Conservation (phyloP, 2,888 invertebrate genomes). For the Platycheirus albimanus region DNA sequence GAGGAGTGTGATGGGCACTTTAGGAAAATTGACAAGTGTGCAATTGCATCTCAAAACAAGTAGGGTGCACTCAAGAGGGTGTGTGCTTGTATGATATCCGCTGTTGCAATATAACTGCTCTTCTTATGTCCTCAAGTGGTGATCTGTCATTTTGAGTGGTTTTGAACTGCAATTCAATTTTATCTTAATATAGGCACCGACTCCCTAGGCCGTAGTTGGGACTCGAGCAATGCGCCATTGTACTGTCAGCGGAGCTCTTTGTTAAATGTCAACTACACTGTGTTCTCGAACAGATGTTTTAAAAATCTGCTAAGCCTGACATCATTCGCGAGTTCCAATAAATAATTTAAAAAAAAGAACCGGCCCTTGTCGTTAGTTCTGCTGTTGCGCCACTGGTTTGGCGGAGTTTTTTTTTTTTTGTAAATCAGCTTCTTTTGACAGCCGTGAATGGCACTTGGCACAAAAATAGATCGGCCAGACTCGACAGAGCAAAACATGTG, state of each 20-base stretch:
- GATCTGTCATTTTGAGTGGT: constrained; percentile 66
- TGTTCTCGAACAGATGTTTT: constrained; percentile 55
- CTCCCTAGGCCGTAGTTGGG: neutral
- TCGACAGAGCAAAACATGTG: constrained; percentile 52
- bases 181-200: constrained; percentile 28
- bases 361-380: neutral
- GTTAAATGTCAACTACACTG: constrained; percentile 41
- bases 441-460: constrained; percentile 36
- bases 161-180: constrained; percentile 61
- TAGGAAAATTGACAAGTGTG: constrained; percentile 1
- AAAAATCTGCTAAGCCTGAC: constrained; percentile 12
- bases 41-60: constrained; percentile 3
- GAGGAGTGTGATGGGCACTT: constrained; percentile 56
- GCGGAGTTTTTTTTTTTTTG: neutral
- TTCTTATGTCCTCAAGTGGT: constrained; percentile 48
- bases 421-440: constrained; percentile 31
- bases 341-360: constrained; percentile 8
- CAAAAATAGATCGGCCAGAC: constrained; percentile 54
- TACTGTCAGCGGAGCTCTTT: constrained; percentile 51
- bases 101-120: constrained; percentile 18
- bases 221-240: constrained; percentile 40
- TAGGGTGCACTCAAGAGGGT: constrained; percentile 10
- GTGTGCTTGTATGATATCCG: constrained; percentile 18
- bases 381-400: neutral
- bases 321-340: constrained; percentile 15